phyloP scores from a whole-genome alignment of 2,888 invertebrate genomes.

The Bombylius major region DNA sequence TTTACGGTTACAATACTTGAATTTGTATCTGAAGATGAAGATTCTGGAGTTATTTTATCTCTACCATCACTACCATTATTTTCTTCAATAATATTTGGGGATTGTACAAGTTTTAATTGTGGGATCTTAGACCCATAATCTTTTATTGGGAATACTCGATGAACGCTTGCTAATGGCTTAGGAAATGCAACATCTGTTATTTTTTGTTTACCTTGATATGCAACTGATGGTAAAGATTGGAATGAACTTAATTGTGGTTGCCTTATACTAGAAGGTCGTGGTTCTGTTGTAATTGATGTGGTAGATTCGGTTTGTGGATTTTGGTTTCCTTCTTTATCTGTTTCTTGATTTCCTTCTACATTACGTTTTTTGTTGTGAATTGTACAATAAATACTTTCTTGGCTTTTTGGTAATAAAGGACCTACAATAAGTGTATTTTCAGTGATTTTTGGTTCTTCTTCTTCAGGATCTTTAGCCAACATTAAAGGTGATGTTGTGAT shows the following conservation, averaged over 20 bases:
- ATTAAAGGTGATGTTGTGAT: constrained; percentile 37
- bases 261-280: no score
- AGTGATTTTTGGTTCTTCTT: constrained; percentile 39
- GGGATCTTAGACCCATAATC: constrained; percentile 9
- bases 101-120: constrained; percentile 1
- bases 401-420: constrained; percentile 39
- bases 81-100: constrained; percentile 6
- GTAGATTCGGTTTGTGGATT: no score
- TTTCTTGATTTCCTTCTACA: not conserved
- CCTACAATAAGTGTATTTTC: constrained; percentile 44
- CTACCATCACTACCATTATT: constrained; percentile 11
- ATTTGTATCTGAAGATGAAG: constrained; percentile 20
- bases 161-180: not conserved
- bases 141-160: not conserved
- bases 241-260: not conserved
- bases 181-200: no score
- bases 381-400: constrained; percentile 17
- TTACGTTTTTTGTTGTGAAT: constrained; percentile 1
- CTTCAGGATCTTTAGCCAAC: constrained; percentile 38
- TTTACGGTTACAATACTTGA: constrained; percentile 35
- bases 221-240: not conserved
- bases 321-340: not conserved
- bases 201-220: not conserved
- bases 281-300: no score
- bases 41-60: constrained; percentile 12